A percentile compares a stretch with the other conserved stretches of the same genome.
Evolutionary conservation across 2,888 invertebrate genomes (phyloP).

Genomic region (Philaethria dido): DNA sequence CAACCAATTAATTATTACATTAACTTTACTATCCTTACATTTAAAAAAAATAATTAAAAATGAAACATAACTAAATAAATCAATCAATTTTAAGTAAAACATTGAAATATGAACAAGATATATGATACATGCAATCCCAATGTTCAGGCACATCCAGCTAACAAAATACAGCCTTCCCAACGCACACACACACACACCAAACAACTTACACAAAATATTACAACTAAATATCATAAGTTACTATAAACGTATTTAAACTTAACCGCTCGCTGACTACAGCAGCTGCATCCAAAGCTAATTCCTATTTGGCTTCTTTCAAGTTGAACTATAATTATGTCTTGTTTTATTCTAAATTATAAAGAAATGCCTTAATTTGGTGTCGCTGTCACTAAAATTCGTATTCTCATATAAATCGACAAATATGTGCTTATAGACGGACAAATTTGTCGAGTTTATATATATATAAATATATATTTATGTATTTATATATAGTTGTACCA

Average conservation of each 20-base stretch:
- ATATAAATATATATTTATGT: neutral
- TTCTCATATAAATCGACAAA: constrained; percentile 52
- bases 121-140: constrained; percentile 32
- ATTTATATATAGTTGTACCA: constrained; percentile 9
- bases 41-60: neutral
- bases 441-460: constrained; percentile 33
- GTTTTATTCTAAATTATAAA: constrained; percentile 60
- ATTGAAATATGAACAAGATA: neutral
- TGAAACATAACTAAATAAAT: neutral
- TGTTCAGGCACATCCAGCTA: constrained; percentile 69
- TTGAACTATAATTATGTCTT: constrained; percentile 82
- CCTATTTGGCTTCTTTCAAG: constrained; percentile 83
- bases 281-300: constrained; percentile 72
- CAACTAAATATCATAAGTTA: constrained; percentile 52
- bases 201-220: constrained; percentile 49
- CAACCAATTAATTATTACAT: too few relatives aligned
- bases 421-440: neutral
- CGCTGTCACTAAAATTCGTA: constrained; percentile 65
- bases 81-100: neutral
- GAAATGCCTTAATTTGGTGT: constrained; percentile 79
- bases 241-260: constrained; percentile 52
- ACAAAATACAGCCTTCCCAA: constrained; percentile 67
- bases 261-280: constrained; percentile 45
- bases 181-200: constrained; percentile 49
- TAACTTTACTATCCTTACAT: neutral